A percentile compares a stretch with the other conserved stretches of the same genome.
Evolutionary conservation across 1,140 invertebrate genomes (phyloP).

Genomic region (Apis laboriosa): DNA sequence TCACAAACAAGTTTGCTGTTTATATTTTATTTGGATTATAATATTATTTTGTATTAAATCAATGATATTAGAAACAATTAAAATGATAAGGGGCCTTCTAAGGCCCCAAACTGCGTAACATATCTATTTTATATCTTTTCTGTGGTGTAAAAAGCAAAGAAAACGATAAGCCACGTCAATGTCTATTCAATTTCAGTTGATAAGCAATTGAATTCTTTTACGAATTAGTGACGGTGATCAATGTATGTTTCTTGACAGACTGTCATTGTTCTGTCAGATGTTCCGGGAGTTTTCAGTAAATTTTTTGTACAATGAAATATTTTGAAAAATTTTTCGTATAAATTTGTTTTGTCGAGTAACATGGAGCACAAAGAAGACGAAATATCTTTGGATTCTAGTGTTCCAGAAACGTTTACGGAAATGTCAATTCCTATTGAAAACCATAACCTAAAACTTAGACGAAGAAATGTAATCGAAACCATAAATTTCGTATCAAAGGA

Average conservation of each 20-base stretch:
- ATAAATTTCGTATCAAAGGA: not conserved
- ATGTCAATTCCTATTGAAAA: constrained; percentile 44
- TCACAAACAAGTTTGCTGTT: too few relatives aligned
- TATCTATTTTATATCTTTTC: not conserved
- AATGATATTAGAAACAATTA: not conserved
- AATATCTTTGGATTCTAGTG: constrained; percentile 32
- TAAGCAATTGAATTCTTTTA: not conserved
- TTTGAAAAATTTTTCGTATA: not conserved
- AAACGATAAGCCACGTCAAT: constrained; percentile 16
- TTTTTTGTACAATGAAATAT: constrained; percentile 45
- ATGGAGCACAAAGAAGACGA: constrained; percentile 57
- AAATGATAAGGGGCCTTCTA: not conserved
- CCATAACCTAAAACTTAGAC: constrained; percentile 57
- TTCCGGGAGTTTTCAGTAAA: constrained; percentile 12
- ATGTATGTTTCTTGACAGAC: constrained; percentile 47
- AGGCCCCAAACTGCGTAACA: not conserved
- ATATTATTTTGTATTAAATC: not conserved
- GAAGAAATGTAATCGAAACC: constrained; percentile 55
- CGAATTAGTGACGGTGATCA: constrained; percentile 9
- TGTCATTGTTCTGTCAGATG: constrained; percentile 16
- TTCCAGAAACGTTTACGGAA: constrained; percentile 9
- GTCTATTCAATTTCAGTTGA: not conserved
- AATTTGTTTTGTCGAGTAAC: constrained; percentile 28
- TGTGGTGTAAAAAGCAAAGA: not conserved
- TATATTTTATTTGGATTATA: not conserved